Base-by-base conservation (phyloP, 2,113 vertebrate genomes). In the Amazona guildingii region DNA sequence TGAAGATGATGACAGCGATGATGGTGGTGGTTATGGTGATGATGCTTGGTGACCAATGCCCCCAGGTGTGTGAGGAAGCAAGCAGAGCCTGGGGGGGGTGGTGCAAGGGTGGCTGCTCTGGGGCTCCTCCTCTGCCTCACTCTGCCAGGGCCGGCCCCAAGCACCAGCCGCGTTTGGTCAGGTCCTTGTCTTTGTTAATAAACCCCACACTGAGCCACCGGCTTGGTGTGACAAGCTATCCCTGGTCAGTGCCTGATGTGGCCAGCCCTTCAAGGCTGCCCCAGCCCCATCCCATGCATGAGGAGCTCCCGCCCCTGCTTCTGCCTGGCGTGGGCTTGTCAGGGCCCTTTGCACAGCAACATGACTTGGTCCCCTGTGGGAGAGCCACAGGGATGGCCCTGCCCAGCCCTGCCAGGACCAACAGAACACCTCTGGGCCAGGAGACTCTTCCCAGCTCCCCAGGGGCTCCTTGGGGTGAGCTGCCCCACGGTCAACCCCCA, bases 61-160 rank as follows among this genome's bases (percentile, higher is more conserved):
- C 7, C 27, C 35, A 54, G 33, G 21, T 15, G 3, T 17, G 41
- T 0, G 0, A 74, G 66, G 54, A 83, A 17, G 16, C 5, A 1
- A 67, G 64, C 20, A 57, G 28, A 83, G 17, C 59, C 72, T 1
- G 1, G 2, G 1, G 37, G 7, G 9, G 21, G 63, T 57, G 44
- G 41, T 1, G 0, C 25, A 55, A 17, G 39, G 4, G 16, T 1
- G 2, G 41, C 52, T 2, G 3, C 43, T 18, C 67, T 14, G 0
- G 0, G 19, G 28, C 17, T 69, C 43, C 41, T 57, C 37, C 67
- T 81, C 73, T 43, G 31, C 66, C 66, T 88, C 74, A 25, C 51
- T 43, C 69, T 82, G 49, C 33, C 66, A 31, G 62, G 23, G 29
- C 87, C 0, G 4, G 46, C 59, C 55, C 73, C 7, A 0, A 24